Base-by-base conservation (phyloP, 1,140 invertebrate genomes). In the Zaprionus camerounensis region DNA sequence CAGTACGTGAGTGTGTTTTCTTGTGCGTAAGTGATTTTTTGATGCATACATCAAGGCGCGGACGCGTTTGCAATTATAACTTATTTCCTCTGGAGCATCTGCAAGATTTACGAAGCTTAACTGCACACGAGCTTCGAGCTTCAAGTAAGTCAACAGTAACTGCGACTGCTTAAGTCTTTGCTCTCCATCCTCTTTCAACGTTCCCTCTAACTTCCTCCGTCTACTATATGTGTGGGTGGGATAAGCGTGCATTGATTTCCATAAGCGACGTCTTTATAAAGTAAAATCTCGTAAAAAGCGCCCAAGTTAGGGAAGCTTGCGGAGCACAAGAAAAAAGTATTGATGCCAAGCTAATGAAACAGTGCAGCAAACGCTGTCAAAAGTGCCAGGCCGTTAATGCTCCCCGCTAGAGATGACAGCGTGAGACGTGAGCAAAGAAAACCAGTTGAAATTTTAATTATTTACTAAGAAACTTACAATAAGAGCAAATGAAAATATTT, bases 271-370 rank as follows among this genome's bases (percentile, higher is more conserved):
- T 46, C 72, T 75, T 64, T 63, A 75, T 49, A 62, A 63, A 61
- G 56, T 26, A 72, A 62, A 62, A 63, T 11, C 49, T 66, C 84
- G 69, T 88, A 83, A 87, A 87, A 87, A 78, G 66, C 75, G 75
- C 44, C 20, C 71, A 82, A 77, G 68, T 71, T 62, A 55, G 71
- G 68, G 67, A 63, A 71, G 59, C 59, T 22, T 46, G 13, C 44
- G 51, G 26, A 63, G 56, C 26, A 24, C 26, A 26, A 51, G 41
- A 46, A 38, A 58, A 69, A 62, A 64, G 75, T 66, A 68, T 80
- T 82, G 68, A 73, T 69, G 80, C 56, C 71, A 38, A 87, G 73
- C 78, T 86, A 88, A 88, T 87, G 83, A 88, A 87, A 88, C 83
- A 88, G 79, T 87, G 80, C 83, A 87, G 78, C 73, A 53, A 53